Base-by-base conservation (phyloP, 2,113 vertebrate species). In the Colius striatus region DNA sequence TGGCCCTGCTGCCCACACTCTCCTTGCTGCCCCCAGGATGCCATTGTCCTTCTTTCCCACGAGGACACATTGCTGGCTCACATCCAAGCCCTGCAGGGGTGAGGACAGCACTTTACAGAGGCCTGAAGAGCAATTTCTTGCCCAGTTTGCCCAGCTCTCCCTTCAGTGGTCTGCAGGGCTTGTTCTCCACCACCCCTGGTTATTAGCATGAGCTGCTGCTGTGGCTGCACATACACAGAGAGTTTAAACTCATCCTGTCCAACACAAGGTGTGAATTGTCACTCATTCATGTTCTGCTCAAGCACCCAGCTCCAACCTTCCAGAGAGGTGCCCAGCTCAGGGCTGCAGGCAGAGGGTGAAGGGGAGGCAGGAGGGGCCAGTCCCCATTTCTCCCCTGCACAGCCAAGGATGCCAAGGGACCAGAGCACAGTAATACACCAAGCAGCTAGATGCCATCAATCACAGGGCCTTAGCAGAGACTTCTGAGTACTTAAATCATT, bases 401-500 rank as follows among this genome's bases (percentile, higher is more conserved):
- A 34, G 15, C 3, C 41, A 18, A 43, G n/a, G 55, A 66, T 81
- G 54, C 47, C 11, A 23, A 48, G 48, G 38, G 68, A 84, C 74
- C n/a, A 27, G 43, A 19, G 23, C 70, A 36, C 1, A 1, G 54
- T 30, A 81, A 83, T 47, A 30, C 32, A 82, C 66, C 13, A 70
- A 79, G 11, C 74, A 79, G 85, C 16, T 11, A 41, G 38, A 74
- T 79, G 60, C 82, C 79, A 83, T 92, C 95, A 93, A 83, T 83
- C 88, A 90, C 62, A 10, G 53, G 34, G 41, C 57, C 45, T 50
- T 21, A 76, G 50, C 54, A 79, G 71, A 91, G 74, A 58, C 67
- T 93, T 85, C 78, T 12, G 12, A 70, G 88, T 51, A 73, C 83
- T 88, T 70, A 83, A 96, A 88, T 83, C 50, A 32, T 88, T 86